phyloP scores from a whole-genome alignment of 2,113 vertebrate genomes.

The Oncorhynchus keta region DNA sequence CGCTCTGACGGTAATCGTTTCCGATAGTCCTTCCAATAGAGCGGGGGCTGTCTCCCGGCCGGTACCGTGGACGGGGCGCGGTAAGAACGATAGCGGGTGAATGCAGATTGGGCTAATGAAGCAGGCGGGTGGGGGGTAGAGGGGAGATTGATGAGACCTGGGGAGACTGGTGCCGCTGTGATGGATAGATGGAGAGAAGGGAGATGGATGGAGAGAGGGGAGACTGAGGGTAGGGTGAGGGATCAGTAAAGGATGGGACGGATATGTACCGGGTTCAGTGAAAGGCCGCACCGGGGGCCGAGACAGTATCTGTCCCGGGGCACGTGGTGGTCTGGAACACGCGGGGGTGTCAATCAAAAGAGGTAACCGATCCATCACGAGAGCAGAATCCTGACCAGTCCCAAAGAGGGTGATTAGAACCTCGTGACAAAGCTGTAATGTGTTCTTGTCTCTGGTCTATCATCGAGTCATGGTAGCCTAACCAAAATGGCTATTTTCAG shows the following conservation, averaged over 20 bases:
- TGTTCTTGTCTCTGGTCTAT: no score
- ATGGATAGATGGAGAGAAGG: neutral
- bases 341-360: conserved; percentile 58
- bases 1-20: conserved; percentile 20
- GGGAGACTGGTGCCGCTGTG: conserved; percentile 7
- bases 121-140: neutral
- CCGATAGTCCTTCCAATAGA: conserved; percentile 9
- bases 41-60: neutral
- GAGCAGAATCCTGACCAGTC: neutral
- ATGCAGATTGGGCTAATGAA: conserved; percentile 19
- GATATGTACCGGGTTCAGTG: conserved; percentile 36
- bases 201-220: neutral
- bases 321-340: conserved; percentile 45
- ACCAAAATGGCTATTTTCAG: no score
- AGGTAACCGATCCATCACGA: conserved; percentile 51
- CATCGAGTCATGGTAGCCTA: no score
- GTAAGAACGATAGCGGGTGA: neutral
- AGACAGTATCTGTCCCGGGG: conserved; percentile 46
- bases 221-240: conserved; percentile 22
- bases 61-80: neutral
- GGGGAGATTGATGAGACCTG: conserved; percentile 6
- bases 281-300: conserved; percentile 60
- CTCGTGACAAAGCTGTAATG: no score
- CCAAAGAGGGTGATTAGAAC: no score
- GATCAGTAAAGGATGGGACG: conserved; percentile 53